These are phyloP conservation scores for Punctoribates punctum DNA, from an alignment of 2,888 invertebrate species.

Conservation along the genomic window DNA sequence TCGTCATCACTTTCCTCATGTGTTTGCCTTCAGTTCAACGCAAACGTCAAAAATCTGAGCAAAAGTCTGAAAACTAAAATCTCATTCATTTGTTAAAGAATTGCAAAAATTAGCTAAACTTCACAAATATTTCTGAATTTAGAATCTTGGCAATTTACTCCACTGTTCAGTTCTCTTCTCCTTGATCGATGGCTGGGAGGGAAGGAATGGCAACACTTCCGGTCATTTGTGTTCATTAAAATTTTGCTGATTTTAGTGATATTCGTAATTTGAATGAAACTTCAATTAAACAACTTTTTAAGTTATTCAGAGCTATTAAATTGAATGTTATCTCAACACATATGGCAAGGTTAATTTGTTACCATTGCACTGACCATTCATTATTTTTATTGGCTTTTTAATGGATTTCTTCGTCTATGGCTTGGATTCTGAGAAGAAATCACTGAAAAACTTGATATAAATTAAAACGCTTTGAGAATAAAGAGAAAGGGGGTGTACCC, in stretches of 20 bases:
- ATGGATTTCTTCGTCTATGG: background rate
- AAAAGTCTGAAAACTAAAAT: background rate
- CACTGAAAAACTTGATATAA: background rate
- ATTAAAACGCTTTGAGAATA: background rate
- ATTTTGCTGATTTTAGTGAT: no score
- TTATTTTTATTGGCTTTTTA: background rate
- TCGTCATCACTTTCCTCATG: slow-evolving; percentile 2
- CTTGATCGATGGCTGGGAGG: no score
- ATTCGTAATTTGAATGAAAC: no score
- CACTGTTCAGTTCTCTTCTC: no score
- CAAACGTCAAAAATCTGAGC: background rate
- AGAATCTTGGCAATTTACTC: no score
- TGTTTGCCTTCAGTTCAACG: background rate
- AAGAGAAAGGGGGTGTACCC: background rate
- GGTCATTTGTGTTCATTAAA: no score
- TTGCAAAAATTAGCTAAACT: background rate
- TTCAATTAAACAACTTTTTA: no score
- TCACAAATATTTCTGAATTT: no score
- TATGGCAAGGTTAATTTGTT: background rate
- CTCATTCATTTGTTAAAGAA: background rate
- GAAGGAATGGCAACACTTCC: no score
- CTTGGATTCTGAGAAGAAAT: background rate
- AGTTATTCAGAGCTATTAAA: no score
- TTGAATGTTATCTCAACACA: no score
- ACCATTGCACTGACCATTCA: background rate